Base-by-base conservation (phyloP, 2,888 invertebrate species). In the Leuctra nigra region DNA sequence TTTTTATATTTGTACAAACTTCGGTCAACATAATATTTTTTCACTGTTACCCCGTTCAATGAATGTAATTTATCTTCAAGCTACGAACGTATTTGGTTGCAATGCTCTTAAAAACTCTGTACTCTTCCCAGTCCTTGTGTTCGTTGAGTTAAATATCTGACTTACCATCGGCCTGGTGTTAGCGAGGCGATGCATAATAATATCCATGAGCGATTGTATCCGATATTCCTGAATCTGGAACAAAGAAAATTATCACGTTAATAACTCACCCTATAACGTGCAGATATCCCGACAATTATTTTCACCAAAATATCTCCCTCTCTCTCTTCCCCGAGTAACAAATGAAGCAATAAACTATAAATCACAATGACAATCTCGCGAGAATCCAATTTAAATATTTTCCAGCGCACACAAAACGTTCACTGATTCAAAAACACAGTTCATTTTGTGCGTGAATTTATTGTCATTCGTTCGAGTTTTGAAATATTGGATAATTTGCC, bases 361-460 rank as follows among this genome's bases (percentile, higher is more conserved):
- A 41, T 41, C 41, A 41, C 41, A 20, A 4, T 16, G 20, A 11
- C 14, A 18, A 41, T 41, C 41, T 6, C 38, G 4, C 18, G 18
- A 18, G 11, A 6, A 41, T 41, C n/a, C 41, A 41, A 41, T 41
- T 18, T 2, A 41, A 41, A 41, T 41, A 41, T 41, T 41, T 41
- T 20, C 11, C 14, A 41, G 3, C 16, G n/a, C n/a, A n/a, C 18
- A 20, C 18, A 16, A 38, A 14, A 41, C 11, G 11, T 29, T 6
- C 29, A 29, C 7, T 29, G 60, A 54, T 61, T 61, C 56, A 61
- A 61, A 61, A 61, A 56, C 53, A 41, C 44, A 61, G 54, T 61
- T 61, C 58, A 61, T 61, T 61, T 58, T 33, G 47, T 14, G 25
- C 4, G 57, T 29, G 11, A 29, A 29, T 29, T 60, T 57, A 55